These are phyloP conservation scores for Isichthys henryi DNA, from an alignment of 2,113 vertebrate species.

Conservation along the genomic window DNA sequence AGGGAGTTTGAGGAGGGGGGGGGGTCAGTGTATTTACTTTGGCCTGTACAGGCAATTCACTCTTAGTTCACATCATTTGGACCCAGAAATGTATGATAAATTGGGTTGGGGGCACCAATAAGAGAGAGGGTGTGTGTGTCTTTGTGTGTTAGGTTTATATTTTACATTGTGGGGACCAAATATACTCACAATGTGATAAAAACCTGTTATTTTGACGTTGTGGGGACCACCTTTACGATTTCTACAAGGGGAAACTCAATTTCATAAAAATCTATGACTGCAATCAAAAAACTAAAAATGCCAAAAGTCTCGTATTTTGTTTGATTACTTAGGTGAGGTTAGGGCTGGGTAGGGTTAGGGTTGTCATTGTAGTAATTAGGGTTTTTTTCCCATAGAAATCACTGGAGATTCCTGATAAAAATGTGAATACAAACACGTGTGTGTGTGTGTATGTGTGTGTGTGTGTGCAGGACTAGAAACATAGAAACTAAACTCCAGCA, in stretches of 20 bases:
- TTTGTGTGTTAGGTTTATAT: not conserved
- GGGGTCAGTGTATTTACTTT: not conserved
- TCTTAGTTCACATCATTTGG: not conserved
- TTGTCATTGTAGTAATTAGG: too few relatives aligned
- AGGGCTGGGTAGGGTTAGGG: not conserved
- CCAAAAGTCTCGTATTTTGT: not conserved
- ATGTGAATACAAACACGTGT: not conserved
- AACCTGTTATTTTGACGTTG: not conserved
- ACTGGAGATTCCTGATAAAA: not conserved
- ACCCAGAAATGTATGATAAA: not conserved
- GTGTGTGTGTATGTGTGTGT: not conserved
- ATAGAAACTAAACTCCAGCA: not conserved
- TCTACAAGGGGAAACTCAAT: not conserved
- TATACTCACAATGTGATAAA: not conserved
- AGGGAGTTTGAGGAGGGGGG: not conserved
- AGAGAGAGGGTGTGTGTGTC: not conserved
- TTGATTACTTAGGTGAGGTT: not conserved
- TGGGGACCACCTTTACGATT: not conserved
- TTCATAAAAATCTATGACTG: not conserved
- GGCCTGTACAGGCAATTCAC: not conserved
- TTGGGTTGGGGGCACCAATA: not conserved
- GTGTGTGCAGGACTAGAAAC: not conserved
- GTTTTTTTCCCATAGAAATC: not conserved
- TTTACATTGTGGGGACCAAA: not conserved
- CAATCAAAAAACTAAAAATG: not conserved